Conservation (phyloP, 2,113 vertebrate species). For the Alethe castanea region DNA sequence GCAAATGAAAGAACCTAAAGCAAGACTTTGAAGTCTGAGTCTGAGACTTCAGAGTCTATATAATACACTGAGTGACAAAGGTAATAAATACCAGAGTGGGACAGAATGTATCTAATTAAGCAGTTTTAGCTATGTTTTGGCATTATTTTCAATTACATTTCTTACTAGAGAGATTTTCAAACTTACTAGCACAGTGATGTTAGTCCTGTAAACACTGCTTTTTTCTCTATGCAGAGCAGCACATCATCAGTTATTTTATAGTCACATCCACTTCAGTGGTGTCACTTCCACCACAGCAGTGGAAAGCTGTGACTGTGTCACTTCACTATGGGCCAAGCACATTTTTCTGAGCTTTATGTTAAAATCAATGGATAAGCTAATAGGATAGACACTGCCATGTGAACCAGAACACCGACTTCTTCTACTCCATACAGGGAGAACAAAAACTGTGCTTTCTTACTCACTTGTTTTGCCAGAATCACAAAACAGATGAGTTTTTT, state of each 20-base stretch:
- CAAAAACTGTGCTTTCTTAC: background rate
- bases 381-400: background rate
- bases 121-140: background rate
- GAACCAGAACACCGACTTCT: background rate
- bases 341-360: background rate
- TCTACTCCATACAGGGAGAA: background rate
- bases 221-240: background rate
- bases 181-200: background rate
- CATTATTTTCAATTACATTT: background rate
- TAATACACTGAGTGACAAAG: background rate
- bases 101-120: background rate
- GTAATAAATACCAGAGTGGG: background rate
- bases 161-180: background rate
- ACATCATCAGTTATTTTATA: background rate
- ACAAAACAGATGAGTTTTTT: background rate
- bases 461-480: background rate
- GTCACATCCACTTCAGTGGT: background rate
- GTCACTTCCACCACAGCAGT: background rate
- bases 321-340: background rate
- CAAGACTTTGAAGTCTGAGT: constrained; percentile 5
- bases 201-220: background rate
- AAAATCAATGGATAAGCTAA: background rate
- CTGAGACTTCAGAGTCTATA: background rate
- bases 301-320: background rate
- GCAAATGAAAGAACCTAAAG: background rate